phyloP scores from a whole-genome alignment of 2,888 invertebrate species.

The Itoplectis maculator region DNA sequence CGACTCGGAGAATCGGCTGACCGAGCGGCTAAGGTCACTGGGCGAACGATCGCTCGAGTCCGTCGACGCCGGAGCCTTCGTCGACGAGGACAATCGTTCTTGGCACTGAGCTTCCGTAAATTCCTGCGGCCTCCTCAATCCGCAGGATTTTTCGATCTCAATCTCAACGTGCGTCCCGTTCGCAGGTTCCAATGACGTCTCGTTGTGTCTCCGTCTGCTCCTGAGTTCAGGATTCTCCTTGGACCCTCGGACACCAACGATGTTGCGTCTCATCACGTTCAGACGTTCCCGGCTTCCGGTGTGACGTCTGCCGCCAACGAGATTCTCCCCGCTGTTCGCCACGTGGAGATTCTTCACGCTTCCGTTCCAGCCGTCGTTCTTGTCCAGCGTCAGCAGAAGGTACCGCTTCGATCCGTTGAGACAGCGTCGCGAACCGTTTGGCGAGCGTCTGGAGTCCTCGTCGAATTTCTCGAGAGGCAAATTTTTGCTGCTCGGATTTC shows the following conservation, averaged over 20 bases:
- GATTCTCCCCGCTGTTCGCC: slow-evolving; percentile 70
- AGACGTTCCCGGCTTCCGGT: slow-evolving; percentile 78
- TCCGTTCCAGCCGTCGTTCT: slow-evolving; percentile 67
- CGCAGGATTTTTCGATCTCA: slow-evolving; percentile 67
- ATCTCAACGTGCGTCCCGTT: slow-evolving; percentile 61
- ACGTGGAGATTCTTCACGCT: slow-evolving; percentile 67
- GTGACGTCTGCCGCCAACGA: slow-evolving; percentile 70
- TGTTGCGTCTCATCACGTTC: slow-evolving; percentile 85
- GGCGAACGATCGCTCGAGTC: slow-evolving; percentile 53
- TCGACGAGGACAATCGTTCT: slow-evolving; percentile 20
- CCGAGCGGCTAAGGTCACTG: slow-evolving; percentile 52
- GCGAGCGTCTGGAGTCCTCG: slow-evolving; percentile 65
- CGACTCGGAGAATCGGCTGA: slow-evolving; percentile 62
- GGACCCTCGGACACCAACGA: slow-evolving; percentile 85
- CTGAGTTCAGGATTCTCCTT: slow-evolving; percentile 85
- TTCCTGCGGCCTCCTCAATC: slow-evolving; percentile 42
- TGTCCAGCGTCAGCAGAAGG: slow-evolving; percentile 73
- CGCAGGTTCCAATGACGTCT: slow-evolving; percentile 1
- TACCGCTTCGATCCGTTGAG: slow-evolving; percentile 73
- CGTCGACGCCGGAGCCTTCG: slow-evolving; percentile 6
- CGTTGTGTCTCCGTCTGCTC: slow-evolving; percentile 52
- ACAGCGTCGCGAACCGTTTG: slow-evolving; percentile 68
- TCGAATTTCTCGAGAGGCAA: slow-evolving; percentile 56
- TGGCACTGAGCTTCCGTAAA: slow-evolving; percentile 43
- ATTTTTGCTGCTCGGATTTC: slow-evolving; percentile 67